Conservation (phyloP, 2,797 vertebrate genomes). For the Diglossa cyanea region DNA sequence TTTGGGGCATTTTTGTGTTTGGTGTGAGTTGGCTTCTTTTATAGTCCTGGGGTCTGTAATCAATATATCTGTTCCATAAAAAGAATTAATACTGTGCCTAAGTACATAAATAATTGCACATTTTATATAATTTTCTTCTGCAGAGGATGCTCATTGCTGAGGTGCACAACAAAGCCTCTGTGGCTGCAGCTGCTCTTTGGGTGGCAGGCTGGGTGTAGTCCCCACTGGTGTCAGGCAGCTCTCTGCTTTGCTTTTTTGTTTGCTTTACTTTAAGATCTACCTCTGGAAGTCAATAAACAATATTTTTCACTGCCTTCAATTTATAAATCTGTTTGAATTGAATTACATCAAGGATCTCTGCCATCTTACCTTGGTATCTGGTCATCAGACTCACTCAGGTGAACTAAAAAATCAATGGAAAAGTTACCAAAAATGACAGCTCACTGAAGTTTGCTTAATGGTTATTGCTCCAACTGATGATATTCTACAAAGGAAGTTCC, state of each 20-base stretch:
- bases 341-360: not conserved
- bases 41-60: not conserved
- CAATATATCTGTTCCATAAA: not conserved
- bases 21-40: not conserved
- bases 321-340: not conserved
- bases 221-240: not conserved
- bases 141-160: not conserved
- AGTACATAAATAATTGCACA: not conserved
- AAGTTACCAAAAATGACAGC: not conserved
- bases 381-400: not conserved
- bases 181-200: not conserved
- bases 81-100: not conserved
- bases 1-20: not conserved
- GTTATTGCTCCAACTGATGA: not conserved
- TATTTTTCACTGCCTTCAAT: not conserved
- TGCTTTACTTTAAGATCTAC: not conserved
- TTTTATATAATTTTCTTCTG: not conserved
- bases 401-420: not conserved
- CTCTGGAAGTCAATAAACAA: not conserved
- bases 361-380: not conserved
- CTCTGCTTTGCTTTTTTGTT: not conserved
- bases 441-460: not conserved
- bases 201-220: not conserved
- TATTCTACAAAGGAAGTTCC: not conserved
- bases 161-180: not conserved